These are phyloP conservation scores for Apteryx mantelli DNA, from an alignment of 2,113 vertebrate species.

Conservation along the genomic window DNA sequence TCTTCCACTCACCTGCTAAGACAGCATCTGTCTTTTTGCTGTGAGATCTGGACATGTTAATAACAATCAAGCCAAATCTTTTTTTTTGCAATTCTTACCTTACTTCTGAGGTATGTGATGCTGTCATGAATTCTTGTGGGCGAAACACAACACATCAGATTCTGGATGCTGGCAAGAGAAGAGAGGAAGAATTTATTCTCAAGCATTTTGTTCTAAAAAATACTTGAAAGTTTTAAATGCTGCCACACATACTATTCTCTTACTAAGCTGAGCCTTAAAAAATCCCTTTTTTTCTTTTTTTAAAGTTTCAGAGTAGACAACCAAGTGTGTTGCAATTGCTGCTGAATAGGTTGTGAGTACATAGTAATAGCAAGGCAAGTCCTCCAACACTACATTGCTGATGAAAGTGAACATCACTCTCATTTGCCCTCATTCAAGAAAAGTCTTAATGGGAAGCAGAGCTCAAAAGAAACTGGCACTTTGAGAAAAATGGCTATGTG, in stretches of 20 bases:
- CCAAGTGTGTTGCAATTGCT: slow-evolving; percentile 54
- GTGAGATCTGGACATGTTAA: neutral
- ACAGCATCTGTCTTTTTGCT: neutral
- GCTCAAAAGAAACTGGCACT: slow-evolving; percentile 61
- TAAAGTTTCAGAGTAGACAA: slow-evolving; percentile 47
- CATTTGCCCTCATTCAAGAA: slow-evolving; percentile 64
- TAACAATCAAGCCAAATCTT: neutral
- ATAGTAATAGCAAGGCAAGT: slow-evolving; percentile 48
- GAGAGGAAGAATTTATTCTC: neutral
- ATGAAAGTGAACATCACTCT: slow-evolving; percentile 63
- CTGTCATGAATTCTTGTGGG: neutral
- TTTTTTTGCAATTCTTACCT: neutral
- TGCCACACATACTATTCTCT: neutral
- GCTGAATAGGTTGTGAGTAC: slow-evolving; percentile 53
- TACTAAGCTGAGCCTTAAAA: slow-evolving; percentile 1
- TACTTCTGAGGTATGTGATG: neutral
- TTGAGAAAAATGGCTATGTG: slow-evolving; percentile 46
- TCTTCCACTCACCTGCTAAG: neutral
- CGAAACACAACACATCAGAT: neutral
- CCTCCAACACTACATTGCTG: neutral
- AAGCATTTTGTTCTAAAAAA: slow-evolving; percentile 12
- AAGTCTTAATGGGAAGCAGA: slow-evolving; percentile 61
- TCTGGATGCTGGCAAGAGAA: neutral
- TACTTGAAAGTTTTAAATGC: slow-evolving; percentile 47
- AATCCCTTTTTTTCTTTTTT: neutral